These are phyloP conservation scores for Podocnemis expansa DNA, from an alignment of 2,113 vertebrate genomes.

Conservation along the genomic window DNA sequence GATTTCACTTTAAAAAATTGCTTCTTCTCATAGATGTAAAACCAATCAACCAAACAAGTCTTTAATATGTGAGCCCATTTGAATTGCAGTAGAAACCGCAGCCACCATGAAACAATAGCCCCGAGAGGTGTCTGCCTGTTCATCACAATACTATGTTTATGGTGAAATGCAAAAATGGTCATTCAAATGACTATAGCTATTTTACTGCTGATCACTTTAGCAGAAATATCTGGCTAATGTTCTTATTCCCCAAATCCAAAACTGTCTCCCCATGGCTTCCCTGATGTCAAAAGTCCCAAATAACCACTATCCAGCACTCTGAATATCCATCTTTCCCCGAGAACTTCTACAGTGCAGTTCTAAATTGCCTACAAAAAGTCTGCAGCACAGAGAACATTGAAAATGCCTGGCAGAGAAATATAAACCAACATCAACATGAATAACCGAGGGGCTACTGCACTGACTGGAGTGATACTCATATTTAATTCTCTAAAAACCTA, in stretches of 20 bases:
- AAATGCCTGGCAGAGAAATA: not conserved
- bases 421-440: not conserved
- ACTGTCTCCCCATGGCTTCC: not conserved
- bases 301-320: not conserved
- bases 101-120: not conserved
- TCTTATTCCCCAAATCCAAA: not conserved
- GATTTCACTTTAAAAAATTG: not conserved
- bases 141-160: not conserved
- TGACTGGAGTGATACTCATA: not conserved
- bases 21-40: not conserved
- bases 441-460: not conserved
- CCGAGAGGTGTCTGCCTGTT: not conserved
- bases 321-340: not conserved
- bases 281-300: not conserved
- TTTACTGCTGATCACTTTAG: not conserved
- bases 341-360: not conserved
- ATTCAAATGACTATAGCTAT: not conserved
- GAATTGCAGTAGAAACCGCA: not conserved
- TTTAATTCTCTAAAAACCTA: fast-evolving
- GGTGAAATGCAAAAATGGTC: not conserved
- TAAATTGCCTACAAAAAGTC: not conserved
- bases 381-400: not conserved
- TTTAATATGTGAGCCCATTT: not conserved
- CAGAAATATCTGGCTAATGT: not conserved
- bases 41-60: not conserved